Evolutionary conservation across 2,888 invertebrate genomes (phyloP).

Genomic region (Geophilus truncorum): DNA sequence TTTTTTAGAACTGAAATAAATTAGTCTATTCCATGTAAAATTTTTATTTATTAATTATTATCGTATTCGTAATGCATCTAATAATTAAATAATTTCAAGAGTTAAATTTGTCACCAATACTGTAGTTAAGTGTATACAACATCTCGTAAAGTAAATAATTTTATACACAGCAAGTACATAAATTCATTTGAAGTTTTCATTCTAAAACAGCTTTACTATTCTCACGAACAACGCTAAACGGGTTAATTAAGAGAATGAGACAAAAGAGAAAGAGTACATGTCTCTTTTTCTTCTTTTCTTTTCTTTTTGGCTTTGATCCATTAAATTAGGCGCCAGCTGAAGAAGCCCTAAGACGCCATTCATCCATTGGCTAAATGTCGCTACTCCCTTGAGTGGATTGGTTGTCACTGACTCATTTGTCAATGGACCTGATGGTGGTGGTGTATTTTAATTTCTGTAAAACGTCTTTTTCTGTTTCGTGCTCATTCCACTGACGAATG

Average conservation of each 20-base stretch:
- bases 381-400: constrained; percentile 27
- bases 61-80: no score
- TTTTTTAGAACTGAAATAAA: no score
- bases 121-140: no score
- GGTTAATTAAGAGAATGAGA: constrained; percentile 19
- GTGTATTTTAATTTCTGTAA: constrained; percentile 31
- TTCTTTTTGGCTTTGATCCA: constrained; percentile 14
- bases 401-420: constrained; percentile 22
- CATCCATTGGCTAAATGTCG: constrained; percentile 27
- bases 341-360: constrained; percentile 23
- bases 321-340: constrained; percentile 27
- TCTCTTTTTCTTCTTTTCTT: not conserved
- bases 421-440: constrained; percentile 14
- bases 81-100: no score
- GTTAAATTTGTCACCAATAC: no score
- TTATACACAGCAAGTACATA: not conserved
- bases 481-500: constrained; percentile 5
- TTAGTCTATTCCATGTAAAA: no score
- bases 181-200: not conserved
- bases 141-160: no score
- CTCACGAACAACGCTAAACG: not conserved
- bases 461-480: constrained; percentile 30
- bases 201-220: not conserved
- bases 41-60: no score
- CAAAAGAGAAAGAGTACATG: not conserved